phyloP scores from a whole-genome alignment of 2,797 vertebrate genomes.

The Phataginus tetradactyla region DNA sequence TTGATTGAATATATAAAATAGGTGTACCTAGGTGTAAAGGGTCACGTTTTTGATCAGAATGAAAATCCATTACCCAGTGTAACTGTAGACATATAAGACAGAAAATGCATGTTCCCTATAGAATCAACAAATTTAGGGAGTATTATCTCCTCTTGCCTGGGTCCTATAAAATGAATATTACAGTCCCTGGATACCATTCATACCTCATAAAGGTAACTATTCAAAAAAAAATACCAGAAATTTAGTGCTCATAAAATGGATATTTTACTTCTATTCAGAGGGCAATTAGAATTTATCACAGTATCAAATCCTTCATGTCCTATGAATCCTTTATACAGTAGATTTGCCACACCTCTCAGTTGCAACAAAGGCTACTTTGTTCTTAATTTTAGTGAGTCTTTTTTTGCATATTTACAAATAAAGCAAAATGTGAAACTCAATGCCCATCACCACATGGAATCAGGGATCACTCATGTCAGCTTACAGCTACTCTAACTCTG shows the following conservation, averaged over 20 bases:
- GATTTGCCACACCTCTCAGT: conserved; percentile 58
- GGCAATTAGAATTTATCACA: conserved; percentile 9
- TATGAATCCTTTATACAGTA: conserved; percentile 79
- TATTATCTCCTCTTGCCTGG: conserved; percentile 96
- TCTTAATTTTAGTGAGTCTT: conserved; percentile 70
- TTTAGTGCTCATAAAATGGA: conserved; percentile 90
- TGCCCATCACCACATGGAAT: conserved; percentile 46
- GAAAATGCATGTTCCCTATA: conserved; percentile 88
- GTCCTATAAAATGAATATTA: conserved; percentile 91
- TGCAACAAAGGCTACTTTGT: conserved; percentile 77
- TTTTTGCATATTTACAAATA: conserved; percentile 72
- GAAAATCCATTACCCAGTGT: no score
- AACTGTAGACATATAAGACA: no score
- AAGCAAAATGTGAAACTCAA: conserved; percentile 67
- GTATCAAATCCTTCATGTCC: conserved; percentile 74
- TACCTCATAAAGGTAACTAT: conserved; percentile 86
- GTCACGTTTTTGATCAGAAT: no score
- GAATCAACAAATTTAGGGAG: conserved; percentile 91
- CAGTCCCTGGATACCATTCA: conserved; percentile 86
- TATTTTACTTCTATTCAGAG: conserved; percentile 85
- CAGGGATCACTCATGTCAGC: conserved; percentile 59
- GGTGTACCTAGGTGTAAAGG: conserved; percentile 92
- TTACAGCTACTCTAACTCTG: not conserved
- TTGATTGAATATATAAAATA: conserved; percentile 93
- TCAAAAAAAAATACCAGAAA: conserved; percentile 80